Conservation (phyloP, 2,888 invertebrate genomes). For the Notocelia uddmanniana region DNA sequence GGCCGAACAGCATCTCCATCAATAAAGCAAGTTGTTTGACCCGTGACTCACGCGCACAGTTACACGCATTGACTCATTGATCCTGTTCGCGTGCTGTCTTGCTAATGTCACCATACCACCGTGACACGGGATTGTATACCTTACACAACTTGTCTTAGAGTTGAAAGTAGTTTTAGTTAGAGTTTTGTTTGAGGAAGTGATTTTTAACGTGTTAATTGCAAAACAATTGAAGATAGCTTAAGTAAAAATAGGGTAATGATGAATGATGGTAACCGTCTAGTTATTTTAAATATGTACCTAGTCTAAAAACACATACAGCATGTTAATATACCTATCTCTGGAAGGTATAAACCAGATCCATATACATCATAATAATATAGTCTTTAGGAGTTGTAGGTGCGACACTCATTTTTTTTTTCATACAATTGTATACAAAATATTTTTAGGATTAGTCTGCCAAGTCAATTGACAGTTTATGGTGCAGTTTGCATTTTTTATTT, state of each 20-base stretch:
- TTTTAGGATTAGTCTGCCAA: no score
- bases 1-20: constrained; percentile 33
- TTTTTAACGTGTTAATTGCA: constrained; percentile 28
- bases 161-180: background rate
- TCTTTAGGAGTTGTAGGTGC: no score
- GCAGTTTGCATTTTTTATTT: no score
- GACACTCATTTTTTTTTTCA: no score
- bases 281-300: constrained; percentile 1
- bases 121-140: background rate
- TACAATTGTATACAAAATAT: no score
- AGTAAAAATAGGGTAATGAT: constrained; percentile 25
- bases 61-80: constrained; percentile 45
- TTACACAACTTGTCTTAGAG: background rate
- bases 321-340: background rate
- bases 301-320: background rate
- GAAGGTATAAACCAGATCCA: no score
- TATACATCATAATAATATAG: no score
- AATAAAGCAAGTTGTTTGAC: constrained; percentile 48
- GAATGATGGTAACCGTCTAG: constrained; percentile 14
- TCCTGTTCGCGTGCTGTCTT: constrained; percentile 25
- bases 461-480: no score
- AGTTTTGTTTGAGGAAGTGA: constrained; percentile 1
- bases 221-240: constrained; percentile 5
- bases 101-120: constrained; percentile 16
- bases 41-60: constrained; percentile 43